Base-by-base conservation (phyloP, 23 tunicate genomes). In the Halocynthia roretzi region DNA sequence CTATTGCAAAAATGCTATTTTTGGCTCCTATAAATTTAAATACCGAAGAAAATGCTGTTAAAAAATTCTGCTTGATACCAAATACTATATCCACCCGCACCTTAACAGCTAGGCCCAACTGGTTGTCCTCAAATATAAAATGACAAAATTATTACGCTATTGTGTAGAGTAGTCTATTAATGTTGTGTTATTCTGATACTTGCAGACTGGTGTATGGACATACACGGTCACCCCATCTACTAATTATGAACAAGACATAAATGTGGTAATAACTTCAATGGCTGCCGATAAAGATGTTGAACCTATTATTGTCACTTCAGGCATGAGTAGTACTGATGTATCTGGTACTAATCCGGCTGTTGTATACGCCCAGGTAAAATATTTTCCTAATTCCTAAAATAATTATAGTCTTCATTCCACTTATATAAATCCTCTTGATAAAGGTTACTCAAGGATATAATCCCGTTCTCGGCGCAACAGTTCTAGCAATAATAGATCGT, bases 381-480 rank as follows among this genome's bases (percentile, higher is more conserved):
- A 4, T 31, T 0, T 31, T 31, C 4, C 2, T 31, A 31, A 31
- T 31, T 19, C 1, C 44, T 31, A 31, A 31, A 31, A 31, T 1
- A 31, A 31, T 31, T 31, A 4, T 31, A 31, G 44, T 31, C 2
- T 31, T 31, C 44, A 31, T 31, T 31, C 4, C 44, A 31, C 44
- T 31, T 31, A 31, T 31, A 31, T 31, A 31, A 31, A 31, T 0
- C 44, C 44, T 5, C 23, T 0, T 71, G 63, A 20, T 65, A 50
- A 71, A 85, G 90, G 90, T 85, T n/a, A 53, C 84, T 48, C 72
- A 52, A 56, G 90, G 85, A 14, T 80, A 85, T 68, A 63, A 72
- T 7, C 84, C 90, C 8, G 60, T 85, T 15, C n/a, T 85, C 1
- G 76, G 76, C 5, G 90, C 90, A 20, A 50, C 22, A 10, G 90